phyloP scores from a whole-genome alignment of 2,888 invertebrate species.

The Ptychoptera albimana region DNA sequence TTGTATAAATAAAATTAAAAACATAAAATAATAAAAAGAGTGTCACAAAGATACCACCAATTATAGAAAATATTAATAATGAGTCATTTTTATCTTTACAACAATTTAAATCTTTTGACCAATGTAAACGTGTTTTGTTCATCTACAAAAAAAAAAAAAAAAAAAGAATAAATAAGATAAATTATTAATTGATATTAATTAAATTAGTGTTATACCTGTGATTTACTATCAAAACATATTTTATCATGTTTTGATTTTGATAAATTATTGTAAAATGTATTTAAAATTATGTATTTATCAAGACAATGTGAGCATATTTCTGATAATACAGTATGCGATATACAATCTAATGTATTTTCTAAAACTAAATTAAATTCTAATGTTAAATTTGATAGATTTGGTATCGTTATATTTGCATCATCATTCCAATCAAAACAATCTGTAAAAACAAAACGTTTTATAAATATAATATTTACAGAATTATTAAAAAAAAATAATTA shows the following conservation, averaged over 20 bases:
- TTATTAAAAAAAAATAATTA: no score
- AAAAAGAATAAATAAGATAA: not conserved
- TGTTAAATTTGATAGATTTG: not conserved
- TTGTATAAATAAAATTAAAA: not conserved
- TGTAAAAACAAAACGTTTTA: not conserved
- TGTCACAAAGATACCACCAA: not conserved
- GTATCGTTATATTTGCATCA: not conserved
- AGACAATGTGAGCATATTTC: not conserved
- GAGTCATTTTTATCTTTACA: slow-evolving; percentile 4
- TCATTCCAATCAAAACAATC: slow-evolving; percentile 2
- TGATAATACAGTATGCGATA: not conserved
- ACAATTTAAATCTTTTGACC: slow-evolving; percentile 10
- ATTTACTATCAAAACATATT: slow-evolving; percentile 2
- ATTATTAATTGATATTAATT: not conserved
- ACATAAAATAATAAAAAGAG: not conserved
- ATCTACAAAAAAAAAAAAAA: slow-evolving; percentile 7
- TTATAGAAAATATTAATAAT: not conserved
- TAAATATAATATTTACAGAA: no score
- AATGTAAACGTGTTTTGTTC: slow-evolving; percentile 8
- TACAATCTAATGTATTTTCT: not conserved
- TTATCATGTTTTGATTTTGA: not conserved
- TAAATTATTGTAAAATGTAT: slow-evolving; percentile 1
- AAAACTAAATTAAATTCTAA: not conserved
- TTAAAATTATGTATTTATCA: not conserved
- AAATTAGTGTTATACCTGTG: not conserved